Base-by-base conservation (phyloP, 1,140 invertebrate species). In the Eubasilissa regina region DNA sequence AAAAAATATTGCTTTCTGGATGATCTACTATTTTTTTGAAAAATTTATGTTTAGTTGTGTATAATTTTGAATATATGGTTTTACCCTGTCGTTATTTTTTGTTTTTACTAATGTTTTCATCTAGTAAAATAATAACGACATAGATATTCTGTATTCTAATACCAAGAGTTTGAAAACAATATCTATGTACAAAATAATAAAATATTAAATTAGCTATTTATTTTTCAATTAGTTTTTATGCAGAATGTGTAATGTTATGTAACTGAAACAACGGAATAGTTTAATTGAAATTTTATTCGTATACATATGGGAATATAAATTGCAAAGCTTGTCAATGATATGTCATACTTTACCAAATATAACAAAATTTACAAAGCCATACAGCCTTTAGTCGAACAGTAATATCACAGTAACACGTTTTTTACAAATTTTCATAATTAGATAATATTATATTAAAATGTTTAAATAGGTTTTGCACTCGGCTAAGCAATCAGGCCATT, bases 351-450 rank as follows among this genome's bases (percentile, higher is more conserved):
- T 73, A 73, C 68, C 68, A 73, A 55, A 53, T 53, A 73, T 73
- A 73, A 51, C 56, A 19, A 53, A 73, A 73, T 73, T 73, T 73
- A 73, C 68, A 73, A 15, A 73, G 48, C 68, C 68, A 55, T 73
- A 53, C 48, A 25, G 68, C 68, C 64, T 56, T 62, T 73, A 56
- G 66, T 73, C 68, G 68, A 79, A 75, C 60, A 80, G 48, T 80
- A 80, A 73, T 80, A 80, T 80, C 79, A 80, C 79, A 80, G 79
- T 77, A 77, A 80, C 75, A 72, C 79, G 75, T 73, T 73, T 73
- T 73, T 53, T 73, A 73, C 68, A 73, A 55, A 53, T 53, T 73
- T 55, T 73, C 68, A 53, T 73, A 73, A 64, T 62, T 35, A 62
- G 19, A 62, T 68, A 48, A 68, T 68, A 68, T 64, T 21, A 68